Conservation (phyloP, 2,797 vertebrate genomes). For the Pseudochaenichthys georgianus region DNA sequence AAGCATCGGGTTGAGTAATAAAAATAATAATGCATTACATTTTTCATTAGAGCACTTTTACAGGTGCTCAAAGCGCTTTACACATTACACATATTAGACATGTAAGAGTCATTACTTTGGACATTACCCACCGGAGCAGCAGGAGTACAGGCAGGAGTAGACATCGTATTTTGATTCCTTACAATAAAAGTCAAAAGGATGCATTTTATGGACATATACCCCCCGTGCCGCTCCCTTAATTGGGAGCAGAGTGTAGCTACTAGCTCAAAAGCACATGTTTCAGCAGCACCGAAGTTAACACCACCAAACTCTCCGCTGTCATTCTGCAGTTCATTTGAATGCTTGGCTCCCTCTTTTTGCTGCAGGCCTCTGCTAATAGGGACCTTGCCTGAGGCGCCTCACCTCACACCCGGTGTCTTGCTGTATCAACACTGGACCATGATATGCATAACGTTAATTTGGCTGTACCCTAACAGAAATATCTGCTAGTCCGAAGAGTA, state of each 20-base stretch:
- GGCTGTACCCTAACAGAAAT: conserved; percentile 13
- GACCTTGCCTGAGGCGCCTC: conserved; percentile 70
- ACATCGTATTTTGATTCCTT: conserved; percentile 42
- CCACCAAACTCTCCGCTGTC: conserved; percentile 47
- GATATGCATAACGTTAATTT: conserved; percentile 49
- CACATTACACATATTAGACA: too few species aligned
- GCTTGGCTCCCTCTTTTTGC: conserved; percentile 57
- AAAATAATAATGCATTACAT: too few species aligned
- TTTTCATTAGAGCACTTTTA: too few species aligned
- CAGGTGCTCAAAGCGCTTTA: too few species aligned
- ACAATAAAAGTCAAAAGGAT: conserved; percentile 23
- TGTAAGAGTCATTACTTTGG: too few species aligned
- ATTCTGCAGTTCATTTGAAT: conserved; percentile 55
- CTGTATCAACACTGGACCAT: conserved; percentile 37
- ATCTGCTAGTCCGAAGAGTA: neutral
- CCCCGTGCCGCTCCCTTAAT: conserved; percentile 50
- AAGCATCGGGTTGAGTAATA: conserved; percentile 21
- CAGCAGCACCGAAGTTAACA: conserved; percentile 46
- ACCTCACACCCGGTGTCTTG: conserved; percentile 52
- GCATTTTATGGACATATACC: conserved; percentile 40
- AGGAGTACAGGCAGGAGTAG: neutral
- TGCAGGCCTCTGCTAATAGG: conserved; percentile 74
- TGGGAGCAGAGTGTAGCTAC: conserved; percentile 44
- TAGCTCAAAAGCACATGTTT: conserved; percentile 19
- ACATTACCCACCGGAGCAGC: too few species aligned